Evolutionary conservation across 2,888 invertebrate species (phyloP), one percentile per base, ranked within the genome.

Genomic region (Ptycholaimellus sp.): DNA sequence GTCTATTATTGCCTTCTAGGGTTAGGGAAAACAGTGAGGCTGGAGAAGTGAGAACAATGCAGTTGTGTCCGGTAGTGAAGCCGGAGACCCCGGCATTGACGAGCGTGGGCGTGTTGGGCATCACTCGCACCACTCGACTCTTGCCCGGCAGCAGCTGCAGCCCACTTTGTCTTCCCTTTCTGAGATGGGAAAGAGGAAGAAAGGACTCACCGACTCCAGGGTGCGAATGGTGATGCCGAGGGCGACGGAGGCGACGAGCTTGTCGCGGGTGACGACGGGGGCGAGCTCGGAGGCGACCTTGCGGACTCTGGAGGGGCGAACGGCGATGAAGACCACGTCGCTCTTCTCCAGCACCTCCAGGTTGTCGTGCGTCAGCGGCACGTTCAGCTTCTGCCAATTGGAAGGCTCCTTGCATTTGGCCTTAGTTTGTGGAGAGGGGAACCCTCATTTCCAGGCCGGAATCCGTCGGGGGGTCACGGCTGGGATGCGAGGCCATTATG

Each of bases 301-400:
- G 0, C 72, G 71, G 2, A 90, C 75, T 2, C 82, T 70, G 37
- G 74, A 71, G 0, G 93, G 93, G 56, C 93, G 93, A 0, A 85
- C 81, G 0, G 87, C 78, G 3, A 93, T 62, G 42, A 93, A 73
- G 2, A 90, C 68, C 13, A 90, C 69, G 42, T 85, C 77, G 0
- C 80, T 76, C 33, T 73, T 67, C 46, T 74, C 64, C 1, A 80
- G 75, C 1, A 90, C 77, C 16, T 76, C 70, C 17, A 65, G 62
- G 58, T 90, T 93, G 49, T 76, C 70, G 44, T 72, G 72, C 1
- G 76, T 65, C 0, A 76, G 71, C 44, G 69, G 68, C 0, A 79
- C 75, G 35, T 81, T 81, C 13, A 85, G 59, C 42, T 68, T 67
- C 79, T 83, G 59, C 28, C 40, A 40, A 36, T n/a, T n/a, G n/a